Conservation (phyloP, 2,113 vertebrate genomes). For the Calonectris borealis region DNA sequence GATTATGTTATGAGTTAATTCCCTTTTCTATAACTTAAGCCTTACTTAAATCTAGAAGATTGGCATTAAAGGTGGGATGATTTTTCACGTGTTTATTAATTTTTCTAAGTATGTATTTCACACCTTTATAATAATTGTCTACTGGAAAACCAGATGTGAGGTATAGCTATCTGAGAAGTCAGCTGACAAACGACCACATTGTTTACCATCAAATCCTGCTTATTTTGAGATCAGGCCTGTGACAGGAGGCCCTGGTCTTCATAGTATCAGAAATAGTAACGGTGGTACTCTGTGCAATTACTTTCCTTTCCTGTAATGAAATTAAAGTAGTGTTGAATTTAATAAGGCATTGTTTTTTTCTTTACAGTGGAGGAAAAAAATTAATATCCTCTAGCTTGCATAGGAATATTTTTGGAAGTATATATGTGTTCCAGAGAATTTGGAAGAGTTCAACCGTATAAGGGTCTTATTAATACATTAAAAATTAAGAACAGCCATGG, state of each 20-base stretch:
- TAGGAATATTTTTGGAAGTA: not conserved
- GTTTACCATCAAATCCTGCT: not conserved
- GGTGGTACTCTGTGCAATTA: not conserved
- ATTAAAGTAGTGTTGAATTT: not conserved
- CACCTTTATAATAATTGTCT: not conserved
- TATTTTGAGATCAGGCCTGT: not conserved
- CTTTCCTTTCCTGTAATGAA: not conserved
- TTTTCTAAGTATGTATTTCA: not conserved
- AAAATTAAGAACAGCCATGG: not conserved
- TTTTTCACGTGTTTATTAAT: not conserved
- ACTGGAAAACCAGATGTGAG: not conserved
- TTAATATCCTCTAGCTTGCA: not conserved
- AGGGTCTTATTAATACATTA: not conserved
- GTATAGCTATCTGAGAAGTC: not conserved
- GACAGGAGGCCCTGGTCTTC: not conserved
- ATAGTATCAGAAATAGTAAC: not conserved
- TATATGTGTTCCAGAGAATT: not conserved
- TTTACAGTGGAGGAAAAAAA: not conserved
- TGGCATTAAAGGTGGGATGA: not conserved
- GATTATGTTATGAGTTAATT: not conserved
- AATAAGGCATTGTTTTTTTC: not conserved
- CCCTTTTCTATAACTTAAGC: not conserved
- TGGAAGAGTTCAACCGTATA: not conserved
- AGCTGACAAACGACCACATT: not conserved
- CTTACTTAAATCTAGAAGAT: not conserved